These are phyloP conservation scores for Ellobius talpinus DNA, from an alignment of 2,113 vertebrate genomes.

Conservation along the genomic window DNA sequence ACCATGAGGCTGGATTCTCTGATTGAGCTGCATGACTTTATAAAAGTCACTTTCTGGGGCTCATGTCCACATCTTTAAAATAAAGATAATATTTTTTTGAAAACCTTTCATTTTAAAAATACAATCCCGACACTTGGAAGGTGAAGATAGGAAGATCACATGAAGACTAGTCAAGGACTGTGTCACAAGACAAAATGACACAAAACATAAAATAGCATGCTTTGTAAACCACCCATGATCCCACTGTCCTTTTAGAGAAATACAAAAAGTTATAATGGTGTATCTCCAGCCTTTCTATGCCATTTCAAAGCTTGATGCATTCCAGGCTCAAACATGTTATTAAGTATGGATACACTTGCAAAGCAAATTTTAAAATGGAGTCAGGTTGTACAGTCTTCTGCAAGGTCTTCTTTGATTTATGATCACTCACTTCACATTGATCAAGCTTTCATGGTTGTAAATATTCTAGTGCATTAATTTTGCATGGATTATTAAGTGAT, in stretches of 20 bases:
- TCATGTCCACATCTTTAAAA: neutral
- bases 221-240: neutral
- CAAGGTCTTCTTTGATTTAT: neutral
- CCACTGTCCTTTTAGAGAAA: neutral
- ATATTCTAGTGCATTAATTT: neutral
- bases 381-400: neutral
- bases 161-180: neutral
- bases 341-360: neutral
- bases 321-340: neutral
- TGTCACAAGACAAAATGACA: neutral
- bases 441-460: neutral
- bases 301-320: neutral
- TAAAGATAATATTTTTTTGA: slow-evolving; percentile 17
- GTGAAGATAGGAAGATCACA: neutral
- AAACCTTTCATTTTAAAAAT: slow-evolving; percentile 10
- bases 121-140: neutral
- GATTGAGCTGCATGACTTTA: neutral
- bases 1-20: neutral
- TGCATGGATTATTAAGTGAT: neutral
- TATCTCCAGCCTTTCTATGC: neutral
- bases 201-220: neutral
- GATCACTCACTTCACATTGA: neutral
- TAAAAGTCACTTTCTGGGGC: neutral
- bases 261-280: neutral
- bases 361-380: slow-evolving; percentile 11